Evolutionary conservation across 2,797 vertebrate species (phyloP).

Genomic region (Notamacropus eugenii): DNA sequence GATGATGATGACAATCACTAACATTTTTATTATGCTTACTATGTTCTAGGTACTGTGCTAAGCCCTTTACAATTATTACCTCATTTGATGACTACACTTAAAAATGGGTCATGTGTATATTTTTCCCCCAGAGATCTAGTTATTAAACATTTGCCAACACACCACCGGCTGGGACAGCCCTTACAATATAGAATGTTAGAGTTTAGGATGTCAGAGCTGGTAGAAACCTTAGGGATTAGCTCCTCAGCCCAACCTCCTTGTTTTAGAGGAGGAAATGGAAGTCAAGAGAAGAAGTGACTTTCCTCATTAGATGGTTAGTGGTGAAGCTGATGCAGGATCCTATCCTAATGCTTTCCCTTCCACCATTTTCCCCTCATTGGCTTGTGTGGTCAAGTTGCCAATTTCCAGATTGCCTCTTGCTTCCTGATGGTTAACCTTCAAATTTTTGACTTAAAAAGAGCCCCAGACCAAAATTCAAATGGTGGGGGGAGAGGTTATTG

Average conservation of each 20-base stretch:
- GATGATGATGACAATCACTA: background rate
- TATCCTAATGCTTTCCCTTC: background rate
- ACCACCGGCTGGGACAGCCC: background rate
- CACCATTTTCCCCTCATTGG: background rate
- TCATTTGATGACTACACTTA: background rate
- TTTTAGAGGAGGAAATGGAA: background rate
- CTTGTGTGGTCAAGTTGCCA: background rate
- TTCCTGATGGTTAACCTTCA: constrained; percentile 45
- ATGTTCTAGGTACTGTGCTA: background rate
- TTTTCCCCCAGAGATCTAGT: background rate
- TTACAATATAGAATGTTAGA: background rate
- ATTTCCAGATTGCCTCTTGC: constrained; percentile 48
- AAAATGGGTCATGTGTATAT: background rate
- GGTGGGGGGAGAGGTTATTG: constrained; percentile 10
- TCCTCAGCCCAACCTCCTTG: background rate
- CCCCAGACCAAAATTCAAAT: constrained; percentile 9
- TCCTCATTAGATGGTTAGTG: background rate
- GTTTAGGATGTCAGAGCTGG: background rate
- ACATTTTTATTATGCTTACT: background rate
- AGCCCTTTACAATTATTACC: background rate
- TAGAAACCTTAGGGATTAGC: background rate
- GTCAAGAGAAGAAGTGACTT: background rate
- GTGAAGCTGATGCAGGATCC: background rate
- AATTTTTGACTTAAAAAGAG: constrained; percentile 5
- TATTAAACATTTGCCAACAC: background rate